These are phyloP conservation scores for Molanna angustata DNA, from an alignment of 2,888 invertebrate species.

Conservation along the genomic window DNA sequence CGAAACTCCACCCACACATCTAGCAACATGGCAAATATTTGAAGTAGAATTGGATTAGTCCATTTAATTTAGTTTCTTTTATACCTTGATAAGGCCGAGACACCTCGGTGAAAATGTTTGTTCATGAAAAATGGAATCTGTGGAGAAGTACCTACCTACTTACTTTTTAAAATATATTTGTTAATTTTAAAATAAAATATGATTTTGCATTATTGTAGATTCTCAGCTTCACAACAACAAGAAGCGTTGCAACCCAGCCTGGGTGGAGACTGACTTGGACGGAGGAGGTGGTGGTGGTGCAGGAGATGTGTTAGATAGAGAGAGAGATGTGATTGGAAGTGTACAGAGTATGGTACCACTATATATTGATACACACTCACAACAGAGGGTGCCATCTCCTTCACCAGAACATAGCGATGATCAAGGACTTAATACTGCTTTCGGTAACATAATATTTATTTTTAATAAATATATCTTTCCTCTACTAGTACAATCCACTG, in stretches of 20 bases:
- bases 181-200: conserved; percentile 2
- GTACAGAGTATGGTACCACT: conserved; percentile 54
- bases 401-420: conserved; percentile 49
- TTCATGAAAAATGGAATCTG: too few species aligned
- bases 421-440: conserved; percentile 40
- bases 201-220: conserved; percentile 6
- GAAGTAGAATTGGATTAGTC: too few species aligned
- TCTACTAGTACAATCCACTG: background rate
- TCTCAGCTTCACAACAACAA: conserved; percentile 44
- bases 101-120: too few species aligned
- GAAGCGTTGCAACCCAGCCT: conserved; percentile 65
- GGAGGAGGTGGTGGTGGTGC: conserved; percentile 62
- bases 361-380: conserved; percentile 65
- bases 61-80: too few species aligned
- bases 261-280: conserved; percentile 90
- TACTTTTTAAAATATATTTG: too few species aligned
- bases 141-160: too few species aligned
- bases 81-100: too few species aligned
- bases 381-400: conserved; percentile 35
- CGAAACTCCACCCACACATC: too few species aligned
- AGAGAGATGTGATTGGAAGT: conserved; percentile 35
- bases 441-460: background rate
- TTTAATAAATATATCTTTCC: background rate
- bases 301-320: conserved; percentile 28
- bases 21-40: too few species aligned